Percentiles rank a stretch among this genome's conserved stretches.
phyloP scores from a whole-genome alignment of 2,888 invertebrate species.

The Scaptomyza polygonia region DNA sequence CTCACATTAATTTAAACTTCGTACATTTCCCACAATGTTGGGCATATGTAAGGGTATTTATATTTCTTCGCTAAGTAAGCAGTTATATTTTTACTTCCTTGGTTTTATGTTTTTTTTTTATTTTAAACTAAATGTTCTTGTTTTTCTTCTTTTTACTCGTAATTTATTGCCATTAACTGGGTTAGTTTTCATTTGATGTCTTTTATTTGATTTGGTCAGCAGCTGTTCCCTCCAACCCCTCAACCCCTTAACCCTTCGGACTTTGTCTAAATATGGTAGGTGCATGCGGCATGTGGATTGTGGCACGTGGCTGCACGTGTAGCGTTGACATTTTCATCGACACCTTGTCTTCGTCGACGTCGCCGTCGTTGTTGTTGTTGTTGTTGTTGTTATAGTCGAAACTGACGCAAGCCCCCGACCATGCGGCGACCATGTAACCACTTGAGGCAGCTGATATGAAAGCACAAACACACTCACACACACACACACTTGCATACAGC shows the following conservation, averaged over 20 bases:
- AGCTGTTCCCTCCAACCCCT: conserved; percentile 23
- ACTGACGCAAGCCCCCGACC: conserved; percentile 70
- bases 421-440: conserved; percentile 66
- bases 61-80: background rate
- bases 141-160: background rate
- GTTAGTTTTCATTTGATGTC: conserved; percentile 57
- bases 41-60: background rate
- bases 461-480: conserved; percentile 35
- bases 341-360: too few relatives aligned
- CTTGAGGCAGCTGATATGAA: conserved; percentile 66
- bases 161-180: conserved; percentile 56
- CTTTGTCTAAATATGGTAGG: background rate
- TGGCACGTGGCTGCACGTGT: conserved; percentile 46
- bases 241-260: background rate
- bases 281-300: conserved; percentile 34
- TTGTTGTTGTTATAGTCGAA: conserved; percentile 32
- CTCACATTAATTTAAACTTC: too few relatives aligned
- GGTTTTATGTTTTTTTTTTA: background rate
- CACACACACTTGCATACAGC: conserved; percentile 6
- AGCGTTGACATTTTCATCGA: conserved; percentile 64
- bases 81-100: background rate
- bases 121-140: background rate
- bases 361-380: too few relatives aligned
- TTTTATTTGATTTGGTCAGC: conserved; percentile 41
- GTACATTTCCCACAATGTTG: background rate